Evolutionary conservation across 2,113 vertebrate species (phyloP).

Genomic region (Micromys minutus): DNA sequence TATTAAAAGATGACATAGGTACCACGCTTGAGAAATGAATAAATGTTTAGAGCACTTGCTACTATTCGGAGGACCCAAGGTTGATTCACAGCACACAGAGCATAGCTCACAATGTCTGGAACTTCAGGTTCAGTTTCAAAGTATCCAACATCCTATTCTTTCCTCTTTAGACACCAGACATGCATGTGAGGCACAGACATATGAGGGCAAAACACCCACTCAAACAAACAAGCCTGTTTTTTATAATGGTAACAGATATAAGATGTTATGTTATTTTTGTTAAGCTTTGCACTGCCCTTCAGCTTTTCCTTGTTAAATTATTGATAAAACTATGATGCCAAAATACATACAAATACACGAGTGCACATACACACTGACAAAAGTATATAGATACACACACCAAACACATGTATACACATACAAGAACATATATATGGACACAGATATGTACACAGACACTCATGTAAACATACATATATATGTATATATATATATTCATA

Average conservation of each 20-base stretch:
- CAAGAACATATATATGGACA: neutral
- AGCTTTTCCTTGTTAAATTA: neutral
- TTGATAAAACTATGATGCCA: neutral
- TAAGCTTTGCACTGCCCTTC: neutral
- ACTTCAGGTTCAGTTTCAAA: neutral
- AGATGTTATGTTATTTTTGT: neutral
- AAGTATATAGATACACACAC: too few relatives aligned
- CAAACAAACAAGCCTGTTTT: neutral
- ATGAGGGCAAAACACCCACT: neutral
- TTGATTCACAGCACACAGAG: neutral
- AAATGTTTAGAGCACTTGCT: neutral
- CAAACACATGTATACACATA: neutral
- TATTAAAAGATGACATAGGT: slow-evolving; percentile 1
- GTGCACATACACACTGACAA: neutral
- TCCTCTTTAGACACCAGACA: neutral
- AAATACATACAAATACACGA: neutral
- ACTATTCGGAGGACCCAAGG: neutral
- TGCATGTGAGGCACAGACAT: neutral
- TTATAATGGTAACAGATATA: neutral
- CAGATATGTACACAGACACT: neutral
- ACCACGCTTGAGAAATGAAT: neutral
- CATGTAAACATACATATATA: neutral
- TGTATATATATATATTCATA: neutral
- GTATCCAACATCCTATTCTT: neutral
- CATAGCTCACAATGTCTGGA: neutral